Base-by-base conservation (phyloP, 2,113 vertebrate species). In the Nyctibius bracteatus region DNA sequence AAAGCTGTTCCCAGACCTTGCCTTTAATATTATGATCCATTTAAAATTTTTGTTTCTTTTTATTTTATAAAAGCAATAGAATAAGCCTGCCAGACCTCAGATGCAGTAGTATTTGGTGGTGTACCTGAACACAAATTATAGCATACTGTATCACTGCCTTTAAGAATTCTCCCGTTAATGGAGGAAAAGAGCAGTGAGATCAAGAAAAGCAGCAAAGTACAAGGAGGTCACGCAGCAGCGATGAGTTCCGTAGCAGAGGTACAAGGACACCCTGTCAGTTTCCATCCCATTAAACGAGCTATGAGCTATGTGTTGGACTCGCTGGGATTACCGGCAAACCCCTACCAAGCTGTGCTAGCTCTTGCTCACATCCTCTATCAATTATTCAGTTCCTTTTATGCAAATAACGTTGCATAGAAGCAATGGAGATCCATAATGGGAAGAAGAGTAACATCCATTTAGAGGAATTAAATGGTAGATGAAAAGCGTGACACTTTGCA, bases 351-450 rank as follows among this genome's bases (percentile, higher is more conserved):
- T 83, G 97, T 92, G 95, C 97, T 97, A 96, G 93, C 96, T 97
- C 97, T 97, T 97, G 97, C 95, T 98, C 98, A 97, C 79, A 78
- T 63, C 95, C 92, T 83, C 86, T 30, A 98, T 98, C 97, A 98
- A 98, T 98, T 97, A 98, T 98, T 98, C 97, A 99, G 88, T 86
- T 94, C 97, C 97, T 98, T 97, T 98, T 98, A 98, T 98, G 97
- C 97, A 98, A 98, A 98, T 98, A 97, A 94, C 55, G 97, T 97
- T 98, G 98, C 94, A 90, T n/a, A 86, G 97, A 98, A 98, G 70
- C 74, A 52, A 68, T 49, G 63, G 81, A 92, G 92, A 75, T 88
- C 86, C 72, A 62, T 96, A 98, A 97, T 94, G 95, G 90, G 59
- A 80, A 65, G 95, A 90, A 85, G 71, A 95, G 80, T 92, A 97